These are phyloP conservation scores for Chouioia cunea DNA, from an alignment of 2,888 invertebrate genomes.

Conservation along the genomic window DNA sequence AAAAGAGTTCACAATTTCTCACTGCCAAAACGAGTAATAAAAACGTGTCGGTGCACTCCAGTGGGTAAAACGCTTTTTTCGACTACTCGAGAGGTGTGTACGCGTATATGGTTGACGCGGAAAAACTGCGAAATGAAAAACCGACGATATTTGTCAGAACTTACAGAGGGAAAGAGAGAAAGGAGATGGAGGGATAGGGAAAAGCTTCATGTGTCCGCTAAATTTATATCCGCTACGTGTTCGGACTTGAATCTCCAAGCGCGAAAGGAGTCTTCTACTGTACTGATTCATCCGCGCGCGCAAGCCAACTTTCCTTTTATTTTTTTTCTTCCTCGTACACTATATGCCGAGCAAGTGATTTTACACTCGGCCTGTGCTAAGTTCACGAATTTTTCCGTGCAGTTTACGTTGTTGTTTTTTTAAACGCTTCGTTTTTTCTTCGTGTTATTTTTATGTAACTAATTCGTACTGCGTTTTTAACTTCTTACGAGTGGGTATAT, in stretches of 20 bases:
- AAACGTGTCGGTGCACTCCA: constrained; percentile 32
- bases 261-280: constrained; percentile 42
- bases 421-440: too few species aligned
- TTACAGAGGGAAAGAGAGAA: constrained; percentile 18
- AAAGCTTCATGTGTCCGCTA: constrained; percentile 38
- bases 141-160: constrained; percentile 47
- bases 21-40: constrained; percentile 42
- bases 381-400: constrained; percentile 21
- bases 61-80: constrained; percentile 43
- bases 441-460: too few species aligned
- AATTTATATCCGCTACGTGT: constrained; percentile 49
- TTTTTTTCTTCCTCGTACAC: constrained; percentile 13
- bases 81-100: constrained; percentile 36
- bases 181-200: neutral
- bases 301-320: constrained; percentile 1
- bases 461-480: too few species aligned
- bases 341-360: constrained; percentile 42
- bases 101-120: constrained; percentile 36
- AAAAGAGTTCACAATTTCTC: constrained; percentile 33
- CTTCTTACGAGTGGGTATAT: too few species aligned
- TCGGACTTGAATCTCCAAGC: constrained; percentile 30
- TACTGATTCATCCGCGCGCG: constrained; percentile 43
- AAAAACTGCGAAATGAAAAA: constrained; percentile 46
- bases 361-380: constrained; percentile 7
- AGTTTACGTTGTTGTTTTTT: too few species aligned